These are phyloP conservation scores for Drosophila longiperda DNA, from an alignment of 2,888 invertebrate genomes.

Conservation along the genomic window DNA sequence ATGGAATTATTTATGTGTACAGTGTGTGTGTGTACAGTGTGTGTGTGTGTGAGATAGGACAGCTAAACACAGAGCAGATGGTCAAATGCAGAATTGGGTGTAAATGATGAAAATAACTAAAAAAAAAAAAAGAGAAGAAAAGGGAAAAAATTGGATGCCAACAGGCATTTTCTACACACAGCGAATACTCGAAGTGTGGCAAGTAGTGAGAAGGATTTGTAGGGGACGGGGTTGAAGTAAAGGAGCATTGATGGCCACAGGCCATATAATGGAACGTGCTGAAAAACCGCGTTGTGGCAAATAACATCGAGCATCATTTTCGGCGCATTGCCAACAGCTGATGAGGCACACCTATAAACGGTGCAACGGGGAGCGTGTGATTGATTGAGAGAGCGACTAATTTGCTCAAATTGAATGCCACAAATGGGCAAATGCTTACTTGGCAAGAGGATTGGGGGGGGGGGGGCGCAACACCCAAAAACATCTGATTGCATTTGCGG, in stretches of 20 bases:
- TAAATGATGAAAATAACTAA: constrained; percentile 13
- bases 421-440: constrained; percentile 13
- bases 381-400: constrained; percentile 14
- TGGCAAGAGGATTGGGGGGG: background rate
- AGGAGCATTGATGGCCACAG: constrained; percentile 5
- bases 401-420: constrained; percentile 33
- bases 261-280: constrained; percentile 61
- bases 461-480: background rate
- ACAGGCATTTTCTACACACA: constrained; percentile 50
- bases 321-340: constrained; percentile 14
- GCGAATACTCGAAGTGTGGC: constrained; percentile 7
- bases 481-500: constrained; percentile 47
- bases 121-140: constrained; percentile 30
- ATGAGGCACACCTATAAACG: constrained; percentile 39
- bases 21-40: constrained; percentile 3
- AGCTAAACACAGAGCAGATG: constrained; percentile 17
- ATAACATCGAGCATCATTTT: constrained; percentile 51
- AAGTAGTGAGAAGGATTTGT: background rate
- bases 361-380: background rate
- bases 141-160: constrained; percentile 29
- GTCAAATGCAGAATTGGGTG: constrained; percentile 7
- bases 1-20: constrained; percentile 75
- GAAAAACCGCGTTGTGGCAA: constrained; percentile 69
- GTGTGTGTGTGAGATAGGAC: background rate
- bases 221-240: background rate